phyloP scores from a whole-genome alignment of 1,140 invertebrate genomes.

The Diploscapter pachys region DNA sequence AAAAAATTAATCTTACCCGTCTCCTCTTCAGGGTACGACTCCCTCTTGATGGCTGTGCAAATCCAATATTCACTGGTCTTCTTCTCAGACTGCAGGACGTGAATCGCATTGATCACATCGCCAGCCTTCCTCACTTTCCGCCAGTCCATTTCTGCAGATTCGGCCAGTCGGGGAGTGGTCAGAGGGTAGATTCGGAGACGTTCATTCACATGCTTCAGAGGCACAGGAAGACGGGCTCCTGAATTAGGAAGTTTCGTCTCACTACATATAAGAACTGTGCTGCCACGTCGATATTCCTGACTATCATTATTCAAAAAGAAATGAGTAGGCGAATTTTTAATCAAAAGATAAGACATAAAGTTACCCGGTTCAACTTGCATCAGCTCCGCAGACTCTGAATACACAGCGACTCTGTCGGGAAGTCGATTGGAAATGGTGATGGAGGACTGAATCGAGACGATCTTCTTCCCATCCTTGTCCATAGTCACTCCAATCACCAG shows the following conservation, averaged over 20 bases:
- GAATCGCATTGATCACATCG: constrained; percentile 17
- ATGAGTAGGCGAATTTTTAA: neutral
- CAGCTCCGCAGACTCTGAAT: constrained; percentile 3
- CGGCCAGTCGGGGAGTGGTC: constrained; percentile 13
- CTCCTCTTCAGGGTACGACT: constrained; percentile 68
- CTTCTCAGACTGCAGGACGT: constrained; percentile 11
- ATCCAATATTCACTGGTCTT: constrained; percentile 61
- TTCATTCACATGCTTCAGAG: constrained; percentile 14
- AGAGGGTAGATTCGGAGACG: constrained; percentile 12
- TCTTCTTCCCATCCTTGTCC: constrained; percentile 85
- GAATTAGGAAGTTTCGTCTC: constrained; percentile 20
- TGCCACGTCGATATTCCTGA: neutral
- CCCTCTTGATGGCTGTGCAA: constrained; percentile 73
- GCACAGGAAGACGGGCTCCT: constrained; percentile 12
- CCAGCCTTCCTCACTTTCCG: constrained; percentile 10
- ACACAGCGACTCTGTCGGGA: constrained; percentile 29
- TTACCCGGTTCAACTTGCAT: neutral
- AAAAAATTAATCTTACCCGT: neutral
- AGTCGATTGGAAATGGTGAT: constrained; percentile 74
- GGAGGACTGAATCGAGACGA: constrained; percentile 89
- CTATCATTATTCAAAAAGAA: neutral
- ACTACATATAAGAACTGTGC: neutral
- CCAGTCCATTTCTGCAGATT: constrained; percentile 22
- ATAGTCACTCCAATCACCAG: constrained; percentile 82
- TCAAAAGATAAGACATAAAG: too few relatives aligned